Conservation (phyloP, 2,113 vertebrate genomes). For the Megalops atlanticus region DNA sequence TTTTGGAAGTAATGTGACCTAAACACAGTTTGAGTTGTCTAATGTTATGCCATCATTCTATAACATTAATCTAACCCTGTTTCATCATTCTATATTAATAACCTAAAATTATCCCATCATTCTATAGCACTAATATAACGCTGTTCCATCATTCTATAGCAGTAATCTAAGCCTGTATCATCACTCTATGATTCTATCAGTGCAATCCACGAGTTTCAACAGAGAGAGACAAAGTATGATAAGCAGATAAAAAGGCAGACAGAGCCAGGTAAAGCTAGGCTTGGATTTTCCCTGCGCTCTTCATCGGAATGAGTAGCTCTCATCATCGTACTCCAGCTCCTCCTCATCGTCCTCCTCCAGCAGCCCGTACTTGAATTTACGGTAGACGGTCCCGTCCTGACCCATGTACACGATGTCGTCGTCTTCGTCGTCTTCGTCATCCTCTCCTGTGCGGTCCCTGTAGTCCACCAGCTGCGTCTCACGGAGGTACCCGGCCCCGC, state of each 20-base stretch:
- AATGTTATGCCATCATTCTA: too few relatives aligned
- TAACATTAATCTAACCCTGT: not conserved
- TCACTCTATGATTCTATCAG: too few relatives aligned
- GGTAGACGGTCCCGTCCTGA: constrained; percentile 87
- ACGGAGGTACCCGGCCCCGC: constrained; percentile 59
- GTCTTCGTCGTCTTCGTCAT: constrained; percentile 74
- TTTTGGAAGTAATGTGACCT: too few relatives aligned
- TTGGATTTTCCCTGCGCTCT: not conserved
- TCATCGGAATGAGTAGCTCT: constrained; percentile 82
- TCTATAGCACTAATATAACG: not conserved
- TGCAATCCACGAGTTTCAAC: too few relatives aligned
- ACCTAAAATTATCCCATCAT: not conserved
- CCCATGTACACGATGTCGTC: constrained; percentile 94
- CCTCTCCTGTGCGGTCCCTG: constrained; percentile 68
- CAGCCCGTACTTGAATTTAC: constrained; percentile 86
- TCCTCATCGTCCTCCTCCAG: constrained; percentile 81
- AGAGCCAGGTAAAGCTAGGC: too few relatives aligned
- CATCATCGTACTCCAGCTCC: constrained; percentile 90
- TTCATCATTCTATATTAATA: not conserved
- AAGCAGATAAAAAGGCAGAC: not conserved
- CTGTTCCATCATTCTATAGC: not conserved
- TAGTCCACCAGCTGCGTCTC: constrained; percentile 79
- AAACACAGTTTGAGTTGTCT: too few relatives aligned
- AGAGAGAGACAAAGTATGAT: too few relatives aligned
- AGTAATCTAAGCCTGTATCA: too few relatives aligned